Base-by-base conservation (phyloP, 2,888 invertebrate species). In the Macrophya annulata region DNA sequence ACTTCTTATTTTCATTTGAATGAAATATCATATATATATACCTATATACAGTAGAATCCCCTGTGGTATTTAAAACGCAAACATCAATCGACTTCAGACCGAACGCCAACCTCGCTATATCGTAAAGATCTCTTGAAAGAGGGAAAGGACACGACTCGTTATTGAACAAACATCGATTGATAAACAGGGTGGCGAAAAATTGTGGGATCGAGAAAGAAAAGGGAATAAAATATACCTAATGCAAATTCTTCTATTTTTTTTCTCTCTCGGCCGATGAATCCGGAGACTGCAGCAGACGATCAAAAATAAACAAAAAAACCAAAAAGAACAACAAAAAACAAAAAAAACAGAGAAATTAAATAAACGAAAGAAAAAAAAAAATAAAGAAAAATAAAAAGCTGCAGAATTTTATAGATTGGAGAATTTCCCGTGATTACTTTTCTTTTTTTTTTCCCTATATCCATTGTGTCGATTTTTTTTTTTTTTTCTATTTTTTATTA, bases 111-210 rank as follows among this genome's bases (percentile, higher is more conserved):
- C 55, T 6, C 55, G 1, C 6, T 8, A 55, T 4, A 6, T 17
- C 55, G 17, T 17, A 21, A n/a, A 55, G 55, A 21, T 55, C 31
- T 68, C 40, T 65, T 65, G 40, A 17, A 71, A 8, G 25, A 62
- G 25, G 62, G n/a, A 40, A 45, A 74, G 72, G 12, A 74, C 25
- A 25, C 45, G 72, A 74, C 12, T 74, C 31, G 72, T 74, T 74
- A 74, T 74, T 45, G 72, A 45, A 40, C 40, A 74, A 74, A 74
- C 45, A 74, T 43, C 25, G 45, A 45, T 45, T 45, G 21, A 74
- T 74, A 43, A 74, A 74, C 72, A 21, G 17, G 72, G 72, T 31
- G 31, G 45, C n/a, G 45, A 15, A 15, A 10, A 0, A n/a, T 12
- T 6, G 8, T 8, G 4, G 72, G n/a, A 8, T 31, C 31, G 31